Conservation (phyloP, 2,888 invertebrate genomes). For the Drosophila lacicola region DNA sequence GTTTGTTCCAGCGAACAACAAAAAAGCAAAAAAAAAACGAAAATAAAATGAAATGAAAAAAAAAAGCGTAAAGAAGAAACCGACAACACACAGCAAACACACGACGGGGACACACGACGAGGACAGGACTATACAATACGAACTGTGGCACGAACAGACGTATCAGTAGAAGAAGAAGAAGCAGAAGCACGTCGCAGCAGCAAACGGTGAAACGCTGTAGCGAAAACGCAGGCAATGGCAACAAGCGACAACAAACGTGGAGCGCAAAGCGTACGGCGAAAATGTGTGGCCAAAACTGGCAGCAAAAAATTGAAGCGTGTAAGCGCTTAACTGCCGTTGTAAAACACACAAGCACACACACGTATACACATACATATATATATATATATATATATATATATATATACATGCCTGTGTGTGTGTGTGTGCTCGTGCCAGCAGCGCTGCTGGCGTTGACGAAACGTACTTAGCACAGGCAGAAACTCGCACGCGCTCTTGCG, state of each 20-base stretch:
- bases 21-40: slow-evolving; percentile 8
- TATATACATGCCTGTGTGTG: slow-evolving; percentile 1
- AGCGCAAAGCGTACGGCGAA: slow-evolving; percentile 53
- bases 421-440: slow-evolving; percentile 12
- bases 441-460: slow-evolving; percentile 13
- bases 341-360: slow-evolving; percentile 43
- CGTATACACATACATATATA: not conserved
- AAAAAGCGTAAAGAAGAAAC: slow-evolving; percentile 8
- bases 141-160: slow-evolving; percentile 30
- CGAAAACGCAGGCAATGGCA: slow-evolving; percentile 50
- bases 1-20: slow-evolving; percentile 14
- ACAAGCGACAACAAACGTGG: slow-evolving; percentile 48
- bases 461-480: slow-evolving; percentile 2
- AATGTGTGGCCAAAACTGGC: slow-evolving; percentile 56
- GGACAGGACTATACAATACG: slow-evolving; percentile 1
- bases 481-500: not conserved
- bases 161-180: slow-evolving; percentile 8
- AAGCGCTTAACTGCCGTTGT: slow-evolving; percentile 76
- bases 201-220: slow-evolving; percentile 36
- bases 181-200: slow-evolving; percentile 14
- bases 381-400: not conserved
- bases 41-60: slow-evolving; percentile 15
- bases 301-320: slow-evolving; percentile 78
- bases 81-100: slow-evolving; percentile 25
- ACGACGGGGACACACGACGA: slow-evolving; percentile 30